Base-by-base conservation (phyloP, 1,140 invertebrate genomes). In the Rhagoletis zephyria region DNA sequence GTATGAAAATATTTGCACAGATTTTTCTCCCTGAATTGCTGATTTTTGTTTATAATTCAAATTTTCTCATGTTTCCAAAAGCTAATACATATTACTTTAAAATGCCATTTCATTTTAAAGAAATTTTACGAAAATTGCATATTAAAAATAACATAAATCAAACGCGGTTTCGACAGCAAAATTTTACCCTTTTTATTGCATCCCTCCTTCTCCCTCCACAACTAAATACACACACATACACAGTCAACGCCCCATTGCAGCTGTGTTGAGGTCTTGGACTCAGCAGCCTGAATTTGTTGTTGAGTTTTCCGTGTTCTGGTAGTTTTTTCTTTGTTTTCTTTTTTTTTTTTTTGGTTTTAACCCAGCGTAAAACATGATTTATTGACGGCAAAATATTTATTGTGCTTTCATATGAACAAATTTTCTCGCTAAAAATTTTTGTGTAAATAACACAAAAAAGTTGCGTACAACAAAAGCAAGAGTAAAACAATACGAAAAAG, bases 331-430 rank as follows among this genome's bases (percentile, higher is more conserved):
- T 86, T 86, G 45, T 67, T 9, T 30, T 30, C 0, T 30, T 30
- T 51, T 65, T 45, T 19, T 51, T 60, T 86, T 10, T 86, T 67
- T 9, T 30, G 30, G 30, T 30, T 30, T 64, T 64, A 30, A 30
- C 40, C 85, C 9, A 40, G 81, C n/a, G 61, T 65, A 87, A 88
- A 87, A 87, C 90, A 92, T 92, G 91, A 92, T 92, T 92, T 92
- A 92, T 92, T 92, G 90, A 91, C 91, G 91, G 89, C 90, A 16
- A 92, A 92, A 92, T 92, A 92, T 92, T 92, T 92, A 91, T 92
- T 91, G 90, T 92, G 90, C 90, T 90, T 89, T 81, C n/a, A 81
- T 81, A 81, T 81, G 51, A n/a, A 61, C 40, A 64, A 86, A 60
- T 86, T 86, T 86, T 86, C 59, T 86, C 30, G 85, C 85, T 61